Conservation (phyloP, 2,888 invertebrate species). For the Rhingia campestris region DNA sequence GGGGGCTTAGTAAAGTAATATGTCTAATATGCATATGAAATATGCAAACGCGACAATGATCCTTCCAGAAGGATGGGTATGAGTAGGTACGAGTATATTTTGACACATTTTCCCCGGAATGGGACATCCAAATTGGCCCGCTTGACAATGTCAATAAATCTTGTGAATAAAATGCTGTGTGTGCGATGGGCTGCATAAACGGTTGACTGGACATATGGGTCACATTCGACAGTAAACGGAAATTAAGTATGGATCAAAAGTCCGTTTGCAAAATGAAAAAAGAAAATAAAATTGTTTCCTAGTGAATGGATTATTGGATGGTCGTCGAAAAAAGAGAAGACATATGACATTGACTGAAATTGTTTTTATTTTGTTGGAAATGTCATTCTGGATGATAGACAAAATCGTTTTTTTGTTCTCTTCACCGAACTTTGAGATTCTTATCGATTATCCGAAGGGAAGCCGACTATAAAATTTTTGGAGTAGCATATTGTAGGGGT, state of each 20-base stretch:
- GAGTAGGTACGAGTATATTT: slow-evolving; percentile 1
- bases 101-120: slow-evolving; percentile 38
- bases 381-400: neutral
- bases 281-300: slow-evolving; percentile 1
- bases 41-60: slow-evolving; percentile 36
- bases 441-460: no score
- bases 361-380: neutral
- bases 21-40: slow-evolving; percentile 39
- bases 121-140: slow-evolving; percentile 31
- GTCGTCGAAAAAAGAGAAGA: neutral
- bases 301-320: neutral
- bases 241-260: slow-evolving; percentile 11
- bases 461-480: no score
- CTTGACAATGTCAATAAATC: slow-evolving; percentile 46
- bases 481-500: no score
- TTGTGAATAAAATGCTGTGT: slow-evolving; percentile 12
- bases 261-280: neutral
- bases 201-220: slow-evolving; percentile 46
- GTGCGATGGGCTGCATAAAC: slow-evolving; percentile 17
- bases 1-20: slow-evolving; percentile 34
- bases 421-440: no score
- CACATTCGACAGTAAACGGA: slow-evolving; percentile 39
- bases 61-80: neutral
- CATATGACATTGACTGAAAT: neutral
- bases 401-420: neutral